Evolutionary conservation across 2,888 invertebrate genomes (phyloP), one percentile per base, ranked within the genome.

Genomic region (Lochmaea capreae): DNA sequence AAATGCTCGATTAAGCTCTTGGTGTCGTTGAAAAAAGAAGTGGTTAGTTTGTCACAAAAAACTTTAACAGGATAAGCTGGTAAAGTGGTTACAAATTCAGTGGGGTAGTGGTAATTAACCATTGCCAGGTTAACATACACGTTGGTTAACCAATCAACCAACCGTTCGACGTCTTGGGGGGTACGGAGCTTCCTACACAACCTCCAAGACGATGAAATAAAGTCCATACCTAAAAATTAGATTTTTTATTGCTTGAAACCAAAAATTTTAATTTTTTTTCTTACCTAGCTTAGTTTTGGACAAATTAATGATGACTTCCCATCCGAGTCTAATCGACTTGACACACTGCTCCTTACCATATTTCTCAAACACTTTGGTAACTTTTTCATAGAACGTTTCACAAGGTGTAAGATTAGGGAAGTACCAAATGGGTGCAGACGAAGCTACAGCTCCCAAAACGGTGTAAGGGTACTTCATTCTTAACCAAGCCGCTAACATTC

Each of bases 401-500:
- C 97, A 98, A 0, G 93, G 91, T 3, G 93, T 92, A 84, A 96
- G 88, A 59, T 92, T 94, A 1, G 91, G 89, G 86, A 96, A 98
- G 89, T 95, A 96, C 87, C 93, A 92, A 80, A 97, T 91, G 0
- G 97, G 99, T 0, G 97, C 99, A 26, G 97, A 98, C 0, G 95
- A 93, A 4, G 99, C 97, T 76, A 99, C 91, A 1, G 98, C 94
- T 0, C 98, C 98, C 46, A 90, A 88, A 10, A 97, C 92, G 22
- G 95, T 84, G 84, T 97, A 94, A 0, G 98, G 98, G 88, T 98
- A 99, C 87, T 98, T 99, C 87, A 97, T 94, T 52, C 99, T 91
- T 83, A 99, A 91, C 95, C 98, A 99, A 0, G 98, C 95, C 0
- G 98, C 91, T 57, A 99, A 87, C 99, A 99, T 99, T 16, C 99